A percentile compares a stretch with the other conserved stretches of the same genome.
These are phyloP conservation scores for Brachyhypopomus gauderio DNA, from an alignment of 2,113 vertebrate genomes.

Conservation along the genomic window DNA sequence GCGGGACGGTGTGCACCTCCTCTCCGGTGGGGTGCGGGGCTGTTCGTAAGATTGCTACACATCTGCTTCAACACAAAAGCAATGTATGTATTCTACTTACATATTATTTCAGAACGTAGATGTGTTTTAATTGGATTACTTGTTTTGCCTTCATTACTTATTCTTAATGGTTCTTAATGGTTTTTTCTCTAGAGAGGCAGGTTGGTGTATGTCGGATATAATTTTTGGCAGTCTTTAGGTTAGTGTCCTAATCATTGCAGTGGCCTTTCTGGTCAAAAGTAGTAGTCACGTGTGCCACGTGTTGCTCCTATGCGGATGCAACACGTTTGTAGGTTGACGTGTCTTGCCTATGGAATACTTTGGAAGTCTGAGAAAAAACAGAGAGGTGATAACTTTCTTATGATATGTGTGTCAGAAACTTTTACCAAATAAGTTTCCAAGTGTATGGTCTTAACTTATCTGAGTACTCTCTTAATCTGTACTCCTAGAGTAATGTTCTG, in stretches of 20 bases:
- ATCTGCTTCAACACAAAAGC: not conserved
- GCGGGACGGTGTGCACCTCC: not conserved
- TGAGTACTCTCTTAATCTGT: not conserved
- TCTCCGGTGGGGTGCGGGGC: too few relatives aligned
- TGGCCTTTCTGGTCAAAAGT: not conserved
- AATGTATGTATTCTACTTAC: not conserved
- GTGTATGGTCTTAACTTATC: not conserved
- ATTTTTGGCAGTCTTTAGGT: too few relatives aligned
- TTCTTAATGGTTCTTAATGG: not conserved
- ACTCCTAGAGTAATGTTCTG: not conserved
- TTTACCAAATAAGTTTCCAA: conserved; percentile 2
- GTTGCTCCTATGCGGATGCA: not conserved
- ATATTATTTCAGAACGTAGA: not conserved
- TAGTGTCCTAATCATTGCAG: not conserved
- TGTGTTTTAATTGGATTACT: not conserved
- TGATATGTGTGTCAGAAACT: not conserved
- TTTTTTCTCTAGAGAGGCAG: not conserved
- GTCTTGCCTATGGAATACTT: not conserved
- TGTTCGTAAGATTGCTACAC: not conserved
- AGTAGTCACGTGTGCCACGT: not conserved
- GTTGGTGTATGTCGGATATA: not conserved
- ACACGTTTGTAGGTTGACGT: not conserved
- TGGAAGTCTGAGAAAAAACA: not conserved
- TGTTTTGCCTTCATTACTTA: not conserved
- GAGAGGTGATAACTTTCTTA: not conserved